Conservation (phyloP, 2,888 invertebrate genomes). For the Orthosia gracilis region DNA sequence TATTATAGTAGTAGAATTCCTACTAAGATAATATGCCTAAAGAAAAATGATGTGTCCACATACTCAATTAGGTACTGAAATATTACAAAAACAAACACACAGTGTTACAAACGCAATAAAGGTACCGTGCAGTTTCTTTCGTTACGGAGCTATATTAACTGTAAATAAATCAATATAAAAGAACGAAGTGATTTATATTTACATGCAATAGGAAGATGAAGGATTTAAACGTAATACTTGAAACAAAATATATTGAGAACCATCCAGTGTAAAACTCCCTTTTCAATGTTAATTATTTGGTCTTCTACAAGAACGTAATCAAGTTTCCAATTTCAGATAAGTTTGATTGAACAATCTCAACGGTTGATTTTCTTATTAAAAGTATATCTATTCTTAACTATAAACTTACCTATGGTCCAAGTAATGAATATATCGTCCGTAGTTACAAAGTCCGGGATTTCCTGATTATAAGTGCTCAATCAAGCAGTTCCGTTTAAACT, state of each 20-base stretch:
- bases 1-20: no score
- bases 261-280: not conserved
- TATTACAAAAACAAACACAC: no score
- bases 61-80: not conserved
- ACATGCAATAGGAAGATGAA: not conserved
- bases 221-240: not conserved
- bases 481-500: slow-evolving; percentile 43
- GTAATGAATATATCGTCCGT: not conserved
- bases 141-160: slow-evolving; percentile 1
- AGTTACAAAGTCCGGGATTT: slow-evolving; percentile 11
- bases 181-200: not conserved
- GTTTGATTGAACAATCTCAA: not conserved
- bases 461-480: slow-evolving; percentile 23
- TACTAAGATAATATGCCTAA: not conserved
- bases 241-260: not conserved
- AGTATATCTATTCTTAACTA: not conserved
- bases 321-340: not conserved
- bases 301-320: not conserved
- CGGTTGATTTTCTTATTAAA: not conserved
- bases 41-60: not conserved
- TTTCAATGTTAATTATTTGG: not conserved
- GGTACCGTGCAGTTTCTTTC: slow-evolving; percentile 3
- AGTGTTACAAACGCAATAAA: not conserved
- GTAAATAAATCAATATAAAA: not conserved
- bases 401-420: not conserved